Percentiles rank a stretch among this genome's conserved stretches.
Conservation (phyloP, 2,113 vertebrate genomes). For the Datnioides undecimradiatus region DNA sequence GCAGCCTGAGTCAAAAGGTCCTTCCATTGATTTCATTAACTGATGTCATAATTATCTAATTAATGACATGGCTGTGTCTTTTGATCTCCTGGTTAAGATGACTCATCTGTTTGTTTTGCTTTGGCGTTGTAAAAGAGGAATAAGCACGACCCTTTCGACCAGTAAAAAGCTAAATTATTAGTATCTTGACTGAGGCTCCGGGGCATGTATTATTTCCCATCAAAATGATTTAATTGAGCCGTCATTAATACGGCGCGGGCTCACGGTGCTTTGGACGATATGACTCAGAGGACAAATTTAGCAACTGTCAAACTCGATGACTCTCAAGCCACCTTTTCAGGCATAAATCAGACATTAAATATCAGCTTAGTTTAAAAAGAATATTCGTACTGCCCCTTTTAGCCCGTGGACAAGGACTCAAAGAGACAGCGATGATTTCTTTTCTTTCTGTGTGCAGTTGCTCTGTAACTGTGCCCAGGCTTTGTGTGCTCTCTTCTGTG, state of each 20-base stretch:
- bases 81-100: too few relatives aligned
- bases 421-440: neutral
- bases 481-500: conserved; percentile 16
- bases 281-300: conserved; percentile 49
- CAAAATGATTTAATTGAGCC: conserved; percentile 31
- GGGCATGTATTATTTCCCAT: conserved; percentile 11
- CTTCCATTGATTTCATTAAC: neutral
- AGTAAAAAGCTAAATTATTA: neutral
- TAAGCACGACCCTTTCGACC: neutral
- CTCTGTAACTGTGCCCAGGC: neutral
- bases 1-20: neutral
- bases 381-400: neutral
- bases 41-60: neutral
- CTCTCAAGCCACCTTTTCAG: conserved; percentile 18
- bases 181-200: neutral
- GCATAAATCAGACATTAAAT: conserved; percentile 32
- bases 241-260: conserved; percentile 1
- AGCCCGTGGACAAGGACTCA: neutral
- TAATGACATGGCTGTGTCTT: neutral
- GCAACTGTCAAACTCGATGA: conserved; percentile 41
- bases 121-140: neutral
- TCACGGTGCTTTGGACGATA: conserved; percentile 8
- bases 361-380: neutral
- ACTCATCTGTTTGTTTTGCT: neutral
- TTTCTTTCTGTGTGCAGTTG: neutral